Evolutionary conservation across 2,113 vertebrate species (phyloP).

Genomic region (Dasypus novemcinctus): DNA sequence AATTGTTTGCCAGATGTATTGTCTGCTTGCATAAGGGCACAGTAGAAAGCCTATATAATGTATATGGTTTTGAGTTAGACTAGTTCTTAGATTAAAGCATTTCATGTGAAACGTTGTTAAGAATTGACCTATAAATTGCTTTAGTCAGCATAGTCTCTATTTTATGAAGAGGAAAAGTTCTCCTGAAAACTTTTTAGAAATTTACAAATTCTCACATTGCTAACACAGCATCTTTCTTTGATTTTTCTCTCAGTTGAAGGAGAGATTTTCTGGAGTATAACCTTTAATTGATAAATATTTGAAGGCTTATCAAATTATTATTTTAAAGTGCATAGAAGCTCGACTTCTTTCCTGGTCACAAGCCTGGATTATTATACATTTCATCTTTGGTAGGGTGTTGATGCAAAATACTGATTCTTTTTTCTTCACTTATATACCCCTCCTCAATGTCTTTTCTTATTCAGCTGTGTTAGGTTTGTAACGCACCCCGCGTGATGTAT

Average conservation of each 20-base stretch:
- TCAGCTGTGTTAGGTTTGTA: conserved; percentile 18
- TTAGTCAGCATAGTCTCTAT: neutral
- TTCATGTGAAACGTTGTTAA: neutral
- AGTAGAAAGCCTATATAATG: neutral
- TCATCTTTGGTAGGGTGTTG: conserved; percentile 13
- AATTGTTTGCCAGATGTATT: neutral
- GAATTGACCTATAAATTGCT: conserved; percentile 9
- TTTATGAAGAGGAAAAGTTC: neutral
- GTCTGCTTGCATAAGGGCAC: neutral
- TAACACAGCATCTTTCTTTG: neutral
- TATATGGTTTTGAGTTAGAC: neutral
- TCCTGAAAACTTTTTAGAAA: conserved; percentile 45
- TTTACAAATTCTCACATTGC: conserved; percentile 15
- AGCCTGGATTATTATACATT: neutral
- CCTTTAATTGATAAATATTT: conserved; percentile 5
- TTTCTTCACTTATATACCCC: neutral
- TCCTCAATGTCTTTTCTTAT: neutral
- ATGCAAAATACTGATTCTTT: neutral
- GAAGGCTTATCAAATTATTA: conserved; percentile 3
- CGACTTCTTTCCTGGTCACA: neutral
- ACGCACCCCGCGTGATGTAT: neutral
- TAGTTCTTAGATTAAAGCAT: neutral
- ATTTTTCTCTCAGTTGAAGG: neutral
- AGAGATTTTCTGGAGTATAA: neutral
- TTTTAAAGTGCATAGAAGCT: conserved; percentile 35